Percentiles rank a stretch among this genome's conserved stretches.
Evolutionary conservation across 2,888 invertebrate species (phyloP).

Genomic region (Cosmopolites sordidus): DNA sequence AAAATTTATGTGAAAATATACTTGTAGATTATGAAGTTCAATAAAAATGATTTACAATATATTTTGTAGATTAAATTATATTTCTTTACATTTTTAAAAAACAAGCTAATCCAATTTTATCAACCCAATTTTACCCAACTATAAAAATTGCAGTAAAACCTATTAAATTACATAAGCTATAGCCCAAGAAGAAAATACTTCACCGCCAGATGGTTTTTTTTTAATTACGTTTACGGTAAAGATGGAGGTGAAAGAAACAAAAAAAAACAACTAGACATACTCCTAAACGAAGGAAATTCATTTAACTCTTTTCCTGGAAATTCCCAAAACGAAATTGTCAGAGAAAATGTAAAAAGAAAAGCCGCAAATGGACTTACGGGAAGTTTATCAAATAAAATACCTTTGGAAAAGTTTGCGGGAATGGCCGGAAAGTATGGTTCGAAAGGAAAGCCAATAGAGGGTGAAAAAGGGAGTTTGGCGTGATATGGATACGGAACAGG

Average conservation of each 20-base stretch:
- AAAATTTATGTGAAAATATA: no score
- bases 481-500: constrained; percentile 2
- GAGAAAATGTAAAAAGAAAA: constrained; percentile 18
- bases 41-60: no score
- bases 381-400: constrained; percentile 24
- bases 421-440: constrained; percentile 7
- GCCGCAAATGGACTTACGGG: constrained; percentile 24
- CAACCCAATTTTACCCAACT: no score
- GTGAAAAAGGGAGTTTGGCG: constrained; percentile 6
- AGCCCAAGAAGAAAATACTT: no score
- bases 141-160: no score
- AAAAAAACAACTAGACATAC: background rate
- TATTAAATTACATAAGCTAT: no score
- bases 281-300: background rate
- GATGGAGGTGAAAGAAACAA: background rate
- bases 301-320: constrained; percentile 3
- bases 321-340: constrained; percentile 11
- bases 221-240: no score
- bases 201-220: no score
- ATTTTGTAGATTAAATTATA: no score
- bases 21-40: no score
- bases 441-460: constrained; percentile 15
- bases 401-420: constrained; percentile 18
- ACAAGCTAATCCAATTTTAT: no score
- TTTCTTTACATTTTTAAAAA: no score